These are phyloP conservation scores for Steinernema khuongi DNA, from an alignment of 1,140 invertebrate species.

Conservation along the genomic window DNA sequence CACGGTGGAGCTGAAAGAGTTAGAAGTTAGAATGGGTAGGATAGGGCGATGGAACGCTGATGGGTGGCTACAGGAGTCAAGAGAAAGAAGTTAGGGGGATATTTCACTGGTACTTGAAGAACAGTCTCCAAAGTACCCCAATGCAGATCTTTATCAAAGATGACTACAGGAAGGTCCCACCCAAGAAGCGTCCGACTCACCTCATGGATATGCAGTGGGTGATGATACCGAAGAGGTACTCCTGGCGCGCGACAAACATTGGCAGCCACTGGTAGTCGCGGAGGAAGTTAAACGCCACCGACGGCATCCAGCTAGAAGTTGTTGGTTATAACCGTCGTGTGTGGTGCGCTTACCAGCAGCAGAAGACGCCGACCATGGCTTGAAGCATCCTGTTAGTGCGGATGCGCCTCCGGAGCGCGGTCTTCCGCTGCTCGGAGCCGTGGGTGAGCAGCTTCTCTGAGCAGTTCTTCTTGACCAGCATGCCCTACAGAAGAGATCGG, in stretches of 20 bases:
- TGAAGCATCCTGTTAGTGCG: slow-evolving; percentile 80
- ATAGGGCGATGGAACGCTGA: too few relatives aligned
- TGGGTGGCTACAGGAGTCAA: too few relatives aligned
- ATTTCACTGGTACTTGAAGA: too few relatives aligned
- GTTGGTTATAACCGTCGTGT: too few relatives aligned
- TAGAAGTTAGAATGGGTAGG: not conserved
- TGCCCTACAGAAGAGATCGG: slow-evolving; percentile 22
- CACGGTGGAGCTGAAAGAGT: slow-evolving; percentile 30
- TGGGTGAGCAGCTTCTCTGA: slow-evolving; percentile 21
- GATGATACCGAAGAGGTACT: slow-evolving; percentile 38
- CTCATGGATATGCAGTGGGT: slow-evolving; percentile 42
- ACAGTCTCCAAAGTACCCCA: too few relatives aligned
- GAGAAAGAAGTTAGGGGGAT: too few relatives aligned
- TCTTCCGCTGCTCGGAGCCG: slow-evolving; percentile 26
- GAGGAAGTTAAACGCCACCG: slow-evolving; percentile 39
- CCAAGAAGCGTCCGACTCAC: slow-evolving; percentile 20
- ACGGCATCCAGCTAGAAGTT: slow-evolving; percentile 33
- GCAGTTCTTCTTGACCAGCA: slow-evolving; percentile 29
- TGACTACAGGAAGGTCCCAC: too few relatives aligned
- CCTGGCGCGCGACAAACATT: slow-evolving; percentile 30
- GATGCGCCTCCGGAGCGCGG: slow-evolving; percentile 65
- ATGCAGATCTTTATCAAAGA: too few relatives aligned
- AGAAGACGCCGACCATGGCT: slow-evolving; percentile 88
- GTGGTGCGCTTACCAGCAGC: slow-evolving; percentile 81
- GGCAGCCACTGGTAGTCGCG: slow-evolving; percentile 37